Evolutionary conservation across 1,140 invertebrate species (phyloP), one percentile per base, ranked within the genome.

Genomic region (Ceratoteleas bidentatus): DNA sequence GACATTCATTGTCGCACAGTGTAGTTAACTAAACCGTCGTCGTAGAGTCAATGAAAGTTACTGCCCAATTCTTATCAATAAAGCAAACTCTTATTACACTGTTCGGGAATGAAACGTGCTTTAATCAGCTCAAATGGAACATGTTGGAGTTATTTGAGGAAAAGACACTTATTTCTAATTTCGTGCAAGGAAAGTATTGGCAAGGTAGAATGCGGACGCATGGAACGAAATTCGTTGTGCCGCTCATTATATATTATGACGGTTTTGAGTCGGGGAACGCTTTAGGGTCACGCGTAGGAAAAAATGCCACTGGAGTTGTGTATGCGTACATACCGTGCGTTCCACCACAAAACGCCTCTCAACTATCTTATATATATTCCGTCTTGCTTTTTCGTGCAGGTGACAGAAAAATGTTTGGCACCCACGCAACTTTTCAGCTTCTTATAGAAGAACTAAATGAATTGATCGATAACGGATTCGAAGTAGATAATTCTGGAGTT

Each of bases 341-440:
- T 14, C 83, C 85, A 13, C 49, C 60, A 38, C 34, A 50, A 32
- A 66, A 69, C 33, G 11, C 38, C 6, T 81, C 84, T 8, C 5
- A 61, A 61, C 33, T 86, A 24, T 13, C 76, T 75, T 72, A 24
- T 24, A 86, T 86, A 47, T 81, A 84, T 66, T 10, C 85, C 10
- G 47, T 64, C 16, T 57, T 76, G 11, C 10, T 85, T 11, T 86
- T 85, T 74, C 72, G 60, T 76, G 69, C 81, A 9, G 9, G 56
- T 14, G 80, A 86, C 49, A 77, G 85, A 47, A 74, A 75, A 65
- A 56, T 33, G 43, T 85, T 83, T 77, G 83, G 85, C n/a, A 86
- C 85, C 58, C 24, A 58, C 3, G 24, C 61, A 87, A 90, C 93
- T 92, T 91, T 91, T 85, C 1, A 66, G 32, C 32, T 33, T 36